Percentiles rank a stretch among this genome's conserved stretches.
phyloP scores from a whole-genome alignment of 2,888 invertebrate species.

The Trachelus troglodyta region DNA sequence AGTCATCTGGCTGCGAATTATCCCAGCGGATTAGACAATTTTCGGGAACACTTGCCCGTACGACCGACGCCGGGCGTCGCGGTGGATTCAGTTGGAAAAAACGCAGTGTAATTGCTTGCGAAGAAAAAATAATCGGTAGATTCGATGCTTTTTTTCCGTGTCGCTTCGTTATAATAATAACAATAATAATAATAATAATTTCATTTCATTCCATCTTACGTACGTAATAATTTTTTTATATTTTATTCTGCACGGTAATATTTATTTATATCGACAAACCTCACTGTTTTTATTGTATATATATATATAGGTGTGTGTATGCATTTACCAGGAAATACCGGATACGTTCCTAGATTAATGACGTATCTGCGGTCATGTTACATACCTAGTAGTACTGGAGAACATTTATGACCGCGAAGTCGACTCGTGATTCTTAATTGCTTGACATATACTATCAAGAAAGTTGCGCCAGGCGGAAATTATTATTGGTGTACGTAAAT shows the following conservation, averaged over 20 bases:
- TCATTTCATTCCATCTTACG: background rate
- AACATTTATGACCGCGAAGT: background rate
- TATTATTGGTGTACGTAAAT: background rate
- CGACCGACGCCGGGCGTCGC: background rate
- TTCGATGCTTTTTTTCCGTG: too few species aligned
- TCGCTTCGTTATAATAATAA: too few species aligned
- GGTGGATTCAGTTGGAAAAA: background rate
- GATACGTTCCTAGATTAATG: background rate
- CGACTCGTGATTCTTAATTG: background rate
- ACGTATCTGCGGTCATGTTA: background rate
- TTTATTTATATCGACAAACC: background rate
- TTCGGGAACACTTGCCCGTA: too few species aligned
- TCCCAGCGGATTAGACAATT: background rate
- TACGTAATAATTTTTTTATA: background rate
- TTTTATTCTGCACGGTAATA: background rate
- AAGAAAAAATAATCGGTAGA: too few species aligned
- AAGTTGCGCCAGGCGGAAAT: background rate
- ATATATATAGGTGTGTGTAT: background rate
- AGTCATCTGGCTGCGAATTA: background rate
- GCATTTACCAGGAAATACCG: background rate
- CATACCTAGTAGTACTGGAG: background rate
- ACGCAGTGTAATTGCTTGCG: too few species aligned
- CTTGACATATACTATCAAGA: background rate
- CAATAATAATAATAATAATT: background rate
- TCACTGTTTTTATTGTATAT: background rate